A percentile compares a stretch with the other conserved stretches of the same genome.
Conservation (phyloP, 2,113 vertebrate species). For the Scortum barcoo region DNA sequence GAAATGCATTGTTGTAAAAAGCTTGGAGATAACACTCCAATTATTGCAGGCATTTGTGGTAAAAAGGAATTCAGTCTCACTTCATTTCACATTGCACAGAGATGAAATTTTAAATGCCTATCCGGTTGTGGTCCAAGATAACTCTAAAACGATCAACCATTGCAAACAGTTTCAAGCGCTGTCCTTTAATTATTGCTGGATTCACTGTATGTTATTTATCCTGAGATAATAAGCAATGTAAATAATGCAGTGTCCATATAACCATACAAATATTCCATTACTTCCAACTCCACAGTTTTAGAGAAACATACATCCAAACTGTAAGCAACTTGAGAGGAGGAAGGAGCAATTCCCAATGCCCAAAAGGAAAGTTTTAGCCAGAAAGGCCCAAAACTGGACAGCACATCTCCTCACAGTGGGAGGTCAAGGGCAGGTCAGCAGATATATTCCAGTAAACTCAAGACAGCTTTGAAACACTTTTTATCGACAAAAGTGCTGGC, state of each 20-base stretch:
- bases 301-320: neutral
- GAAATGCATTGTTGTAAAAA: neutral
- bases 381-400: neutral
- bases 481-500: neutral
- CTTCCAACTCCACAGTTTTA: neutral
- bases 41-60: neutral
- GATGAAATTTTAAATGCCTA: neutral
- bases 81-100: neutral
- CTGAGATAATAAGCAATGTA: neutral
- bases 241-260: neutral
- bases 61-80: neutral
- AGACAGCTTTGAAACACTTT: constrained; percentile 7
- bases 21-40: neutral
- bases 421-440: neutral
- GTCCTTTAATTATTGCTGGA: neutral
- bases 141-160: neutral
- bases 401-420: neutral
- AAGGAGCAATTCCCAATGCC: neutral
- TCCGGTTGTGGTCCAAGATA: neutral
- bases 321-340: neutral
- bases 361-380: constrained; percentile 2
- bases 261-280: neutral
- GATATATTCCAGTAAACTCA: neutral
- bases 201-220: neutral
- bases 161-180: neutral